Percentiles rank a stretch among this genome's conserved stretches.
These are phyloP conservation scores for Prochilodus magdalenae DNA, from an alignment of 2,113 vertebrate genomes.

Conservation along the genomic window DNA sequence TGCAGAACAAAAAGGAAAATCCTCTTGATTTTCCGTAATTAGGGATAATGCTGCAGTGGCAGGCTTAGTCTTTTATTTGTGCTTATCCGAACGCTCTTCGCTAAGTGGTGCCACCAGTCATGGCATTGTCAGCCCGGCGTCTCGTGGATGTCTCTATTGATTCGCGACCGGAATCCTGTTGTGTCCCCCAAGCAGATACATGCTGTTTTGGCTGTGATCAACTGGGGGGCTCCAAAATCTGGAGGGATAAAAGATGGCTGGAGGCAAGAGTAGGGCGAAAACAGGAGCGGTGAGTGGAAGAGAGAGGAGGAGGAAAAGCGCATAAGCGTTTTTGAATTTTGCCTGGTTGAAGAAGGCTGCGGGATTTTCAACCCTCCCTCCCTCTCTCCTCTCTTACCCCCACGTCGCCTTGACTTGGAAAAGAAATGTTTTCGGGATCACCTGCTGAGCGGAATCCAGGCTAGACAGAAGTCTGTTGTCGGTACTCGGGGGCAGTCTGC, in stretches of 20 bases:
- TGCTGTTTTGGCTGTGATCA: slow-evolving; percentile 56
- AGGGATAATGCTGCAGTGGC: slow-evolving; percentile 37
- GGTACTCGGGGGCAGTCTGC: slow-evolving; percentile 72
- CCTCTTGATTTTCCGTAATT: slow-evolving; percentile 49
- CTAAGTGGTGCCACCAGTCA: slow-evolving; percentile 27
- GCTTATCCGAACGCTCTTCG: slow-evolving; percentile 53
- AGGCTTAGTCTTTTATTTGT: slow-evolving; percentile 44
- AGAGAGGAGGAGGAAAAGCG: slow-evolving; percentile 48
- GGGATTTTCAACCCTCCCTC: neutral
- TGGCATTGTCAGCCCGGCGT: slow-evolving; percentile 45
- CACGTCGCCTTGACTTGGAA: slow-evolving; percentile 1
- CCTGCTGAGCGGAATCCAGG: slow-evolving; percentile 66
- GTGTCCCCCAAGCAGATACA: slow-evolving; percentile 34
- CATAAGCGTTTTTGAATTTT: slow-evolving; percentile 65
- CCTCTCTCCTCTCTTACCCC: neutral
- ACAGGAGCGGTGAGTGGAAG: slow-evolving; percentile 29
- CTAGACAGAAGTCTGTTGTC: slow-evolving; percentile 66
- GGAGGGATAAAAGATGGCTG: slow-evolving; percentile 59
- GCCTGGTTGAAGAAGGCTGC: slow-evolving; percentile 48
- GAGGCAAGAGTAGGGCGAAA: slow-evolving; percentile 54
- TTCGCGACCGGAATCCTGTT: slow-evolving; percentile 44
- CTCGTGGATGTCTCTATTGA: slow-evolving; percentile 56
- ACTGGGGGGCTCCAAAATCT: slow-evolving; percentile 64
- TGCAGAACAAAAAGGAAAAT: slow-evolving; percentile 22
- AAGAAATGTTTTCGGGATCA: slow-evolving; percentile 58